Evolutionary conservation across 2,113 vertebrate genomes (phyloP), one percentile per base, ranked within the genome.

Genomic region (Trichechus manatus): DNA sequence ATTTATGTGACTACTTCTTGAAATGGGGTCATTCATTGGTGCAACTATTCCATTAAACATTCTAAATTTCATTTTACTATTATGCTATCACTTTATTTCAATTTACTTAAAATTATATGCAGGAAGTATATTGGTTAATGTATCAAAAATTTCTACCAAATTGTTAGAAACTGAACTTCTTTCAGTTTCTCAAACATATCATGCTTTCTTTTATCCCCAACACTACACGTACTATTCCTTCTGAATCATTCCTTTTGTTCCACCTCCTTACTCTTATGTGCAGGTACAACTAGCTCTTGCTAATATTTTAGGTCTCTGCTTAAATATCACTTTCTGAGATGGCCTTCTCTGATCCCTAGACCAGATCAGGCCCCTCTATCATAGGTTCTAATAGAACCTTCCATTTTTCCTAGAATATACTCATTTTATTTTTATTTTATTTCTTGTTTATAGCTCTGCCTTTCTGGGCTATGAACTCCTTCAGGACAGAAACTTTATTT

Each of bases 21-120:
- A 95, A 96, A 93, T 56, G 36, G 20, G 86, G 31, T 89, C 79
- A 53, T 91, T 87, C 50, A 85, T 66, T 81, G 47, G 36, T 61
- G 25, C 4, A 59, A 74, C 1, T 84, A 72, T 83, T 83, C 7
- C n/a, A 89, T 25, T 93, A 93, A 72, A 14, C 4, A 89, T 78
- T 7, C 11, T 87, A 33, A 56, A 56, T 72, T 95, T 84, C 22
- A 44, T 84, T 82, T 96, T 92, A 70, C 14, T 92, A 66, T 44
- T 47, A 93, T 29, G 23, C 13, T 68, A 39, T 84, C 23, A 87
- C 29, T 88, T 75, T 81, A 89, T 84, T 79, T 87, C 23, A 87
- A 22, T 85, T 79, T 77, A 89, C 64, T 74, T 89, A 89, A 93
- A 96, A 84, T 61, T 10, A 59, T 29, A 95, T 44, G 2, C 2